These are phyloP conservation scores for Chroicocephalus ridibundus DNA, from an alignment of 2,113 vertebrate species.

Conservation along the genomic window DNA sequence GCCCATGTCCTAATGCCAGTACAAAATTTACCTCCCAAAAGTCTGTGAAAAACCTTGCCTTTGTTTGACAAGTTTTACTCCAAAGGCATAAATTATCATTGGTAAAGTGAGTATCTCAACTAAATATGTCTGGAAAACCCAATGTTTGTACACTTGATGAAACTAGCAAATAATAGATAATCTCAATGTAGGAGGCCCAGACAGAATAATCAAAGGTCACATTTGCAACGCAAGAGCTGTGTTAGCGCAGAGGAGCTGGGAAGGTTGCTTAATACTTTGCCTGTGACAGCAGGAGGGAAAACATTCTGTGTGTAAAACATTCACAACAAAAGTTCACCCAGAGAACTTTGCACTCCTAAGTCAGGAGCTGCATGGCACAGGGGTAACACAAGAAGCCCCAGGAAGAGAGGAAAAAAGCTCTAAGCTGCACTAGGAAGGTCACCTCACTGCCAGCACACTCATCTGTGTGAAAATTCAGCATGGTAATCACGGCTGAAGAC, in stretches of 20 bases:
- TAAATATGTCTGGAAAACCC: background rate
- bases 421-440: background rate
- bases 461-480: background rate
- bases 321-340: background rate
- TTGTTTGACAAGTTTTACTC: background rate
- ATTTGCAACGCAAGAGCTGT: background rate
- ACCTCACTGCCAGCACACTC: background rate
- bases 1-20: background rate
- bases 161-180: background rate
- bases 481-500: background rate
- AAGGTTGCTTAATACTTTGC: background rate
- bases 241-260: background rate
- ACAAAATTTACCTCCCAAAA: background rate
- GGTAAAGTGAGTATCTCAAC: background rate
- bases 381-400: background rate
- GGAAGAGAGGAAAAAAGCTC: background rate
- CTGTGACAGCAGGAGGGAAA: background rate
- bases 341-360: slow-evolving; percentile 7
- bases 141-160: background rate
- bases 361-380: background rate
- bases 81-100: background rate
- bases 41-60: background rate
- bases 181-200: background rate
- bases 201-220: background rate
- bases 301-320: background rate